Base-by-base conservation (phyloP, 2,888 invertebrate genomes). In the Fragum sueziense region DNA sequence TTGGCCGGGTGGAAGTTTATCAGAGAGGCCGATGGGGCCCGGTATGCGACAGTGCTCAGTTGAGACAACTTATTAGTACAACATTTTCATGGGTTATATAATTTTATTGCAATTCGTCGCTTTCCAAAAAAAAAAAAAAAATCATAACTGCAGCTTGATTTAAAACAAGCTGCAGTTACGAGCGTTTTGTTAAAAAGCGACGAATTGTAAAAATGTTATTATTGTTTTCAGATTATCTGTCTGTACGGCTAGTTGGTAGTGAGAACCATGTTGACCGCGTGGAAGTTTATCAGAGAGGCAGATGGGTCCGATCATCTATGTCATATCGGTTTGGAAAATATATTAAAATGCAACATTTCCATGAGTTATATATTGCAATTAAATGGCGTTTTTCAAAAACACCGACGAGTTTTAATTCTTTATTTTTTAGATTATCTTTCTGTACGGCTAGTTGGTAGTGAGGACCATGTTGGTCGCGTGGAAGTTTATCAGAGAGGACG, bases 11-110 rank as follows among this genome's bases (percentile, higher is more conserved):
- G 0, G 70, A 70, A 22, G 70, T 70, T 0, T 70, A 70, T 27
- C 33, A 25, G 1, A 31, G 70, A 33, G 70, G 70, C 1, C 54
- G 54, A 34, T 70, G 70, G 70, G 70, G 70, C 22, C 29, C 70
- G 2, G 34, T 70, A 6, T 70, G 70, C 22, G 54, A 70, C 25
- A 33, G 22, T n/a, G 31, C n/a, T n/a, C n/a, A n/a, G 29, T 6
- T 70, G 70, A 57, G 70, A 70, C 54, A n/a, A n/a, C n/a, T n/a
- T 2, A 22, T 29, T 27, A 57, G 57, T 22, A 57, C 70, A 0
- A 25, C 31, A 29, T 17, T 70, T n/a, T n/a, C n/a, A n/a, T n/a
- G n/a, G n/a, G n/a, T n/a, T n/a, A n/a, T n/a, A n/a, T n/a, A n/a
- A n/a, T n/a, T n/a, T n/a, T n/a, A n/a, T n/a, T n/a, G n/a, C n/a